A percentile compares a stretch with the other conserved stretches of the same genome.
phyloP scores from a whole-genome alignment of 2,888 invertebrate species.

The Aphidius colemani region DNA sequence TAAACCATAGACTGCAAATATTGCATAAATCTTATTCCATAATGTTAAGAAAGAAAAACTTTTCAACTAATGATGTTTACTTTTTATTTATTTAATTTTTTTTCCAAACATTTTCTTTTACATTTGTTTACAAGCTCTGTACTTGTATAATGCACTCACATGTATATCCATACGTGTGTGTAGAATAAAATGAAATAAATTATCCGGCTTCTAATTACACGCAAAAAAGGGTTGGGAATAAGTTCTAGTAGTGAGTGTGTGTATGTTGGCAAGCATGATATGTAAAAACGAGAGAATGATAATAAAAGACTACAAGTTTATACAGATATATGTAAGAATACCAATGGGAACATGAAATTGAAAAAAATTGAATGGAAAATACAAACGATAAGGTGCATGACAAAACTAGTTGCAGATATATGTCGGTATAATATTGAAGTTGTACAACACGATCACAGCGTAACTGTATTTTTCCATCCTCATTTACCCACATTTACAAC shows the following conservation, averaged over 20 bases:
- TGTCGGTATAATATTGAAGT: background rate
- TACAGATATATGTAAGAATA: too few species aligned
- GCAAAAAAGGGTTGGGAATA: conserved; percentile 45
- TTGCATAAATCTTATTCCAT: too few species aligned
- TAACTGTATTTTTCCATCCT: conserved; percentile 8
- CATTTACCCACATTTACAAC: conserved; percentile 13
- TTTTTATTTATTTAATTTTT: too few species aligned
- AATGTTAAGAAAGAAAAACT: too few species aligned
- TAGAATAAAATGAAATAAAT: conserved; percentile 48
- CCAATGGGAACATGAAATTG: conserved; percentile 5
- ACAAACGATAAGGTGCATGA: conserved; percentile 30
- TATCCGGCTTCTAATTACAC: conserved; percentile 50
- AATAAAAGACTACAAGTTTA: background rate
- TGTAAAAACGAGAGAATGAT: conserved; percentile 13
- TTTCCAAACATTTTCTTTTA: background rate
- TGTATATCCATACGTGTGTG: conserved; percentile 29
- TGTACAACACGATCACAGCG: conserved; percentile 8
- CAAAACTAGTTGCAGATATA: conserved; percentile 17
- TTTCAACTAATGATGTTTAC: too few species aligned
- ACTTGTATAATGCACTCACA: background rate
- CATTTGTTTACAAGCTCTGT: background rate
- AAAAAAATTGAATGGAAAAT: conserved; percentile 19
- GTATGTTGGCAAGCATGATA: conserved; percentile 11
- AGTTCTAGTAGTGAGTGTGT: conserved; percentile 34
- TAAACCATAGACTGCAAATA: too few species aligned